Evolutionary conservation across 2,113 vertebrate genomes (phyloP), one percentile per base, ranked within the genome.

Genomic region (Nipponia nippon): DNA sequence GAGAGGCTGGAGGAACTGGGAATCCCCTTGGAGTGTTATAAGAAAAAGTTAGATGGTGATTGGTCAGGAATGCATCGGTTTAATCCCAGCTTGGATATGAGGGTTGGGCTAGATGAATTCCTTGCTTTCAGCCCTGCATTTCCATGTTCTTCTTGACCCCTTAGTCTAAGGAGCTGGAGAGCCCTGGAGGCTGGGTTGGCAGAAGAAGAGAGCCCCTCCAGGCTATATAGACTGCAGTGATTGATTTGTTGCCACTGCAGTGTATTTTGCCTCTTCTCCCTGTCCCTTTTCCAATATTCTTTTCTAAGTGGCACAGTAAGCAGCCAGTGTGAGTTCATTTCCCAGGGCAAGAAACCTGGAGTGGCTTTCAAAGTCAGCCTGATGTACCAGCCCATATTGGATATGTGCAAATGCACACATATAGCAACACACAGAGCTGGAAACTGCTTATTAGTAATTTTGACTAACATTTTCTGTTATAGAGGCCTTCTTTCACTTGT

Each of bases 261-360:
- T 10, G 73, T 50, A 62, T 77, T 91, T 89, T 82, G 26, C 72
- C 26, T 91, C 40, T 27, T 91, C 53, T 73, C 36, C 52, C 49
- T 89, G 78, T 76, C 58, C 42, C 19, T 70, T 91, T 95, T 79
- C 65, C 94, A 93, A 44, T 82, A 69, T 67, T 95, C 80, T 89
- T 82, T 91, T 87, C 69, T 38, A 89, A 95, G 69, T 58, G 73
- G 38, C 84, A 70, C 16, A 83, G 53, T 70, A 53, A 85, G 27
- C 8, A 71, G 63, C 44, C 62, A 82, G 62, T 10, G 17, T 83
- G 63, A 69, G 52, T 75, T 40, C 2, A 2, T 89, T 87, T 87
- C 50, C 86, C 53, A 83, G 46, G 53, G 53, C 71, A 89, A 21
- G 11, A 76, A 70, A 70, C 40, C 76, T 0, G 0, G 85, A 62